Base-by-base conservation (phyloP, 2,888 invertebrate species). In the Machimus atricapillus region DNA sequence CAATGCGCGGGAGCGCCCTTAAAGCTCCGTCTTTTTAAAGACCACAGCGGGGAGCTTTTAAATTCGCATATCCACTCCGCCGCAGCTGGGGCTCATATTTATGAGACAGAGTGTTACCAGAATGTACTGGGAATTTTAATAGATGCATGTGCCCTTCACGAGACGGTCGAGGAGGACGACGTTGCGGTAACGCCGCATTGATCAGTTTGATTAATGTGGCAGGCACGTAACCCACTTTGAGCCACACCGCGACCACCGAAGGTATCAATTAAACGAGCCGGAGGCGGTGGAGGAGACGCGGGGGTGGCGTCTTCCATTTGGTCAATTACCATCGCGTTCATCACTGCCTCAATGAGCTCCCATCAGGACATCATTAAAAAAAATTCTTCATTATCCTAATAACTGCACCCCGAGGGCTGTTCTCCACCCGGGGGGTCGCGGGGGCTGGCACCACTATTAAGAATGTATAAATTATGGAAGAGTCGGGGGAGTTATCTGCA, bases 351-450 rank as follows among this genome's bases (percentile, higher is more conserved):
- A 66, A 73, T 73, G 37, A 58, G 83, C 40, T 37, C 73, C 19
- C 83, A 81, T 83, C 83, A 82, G 82, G 82, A 82, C 43, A 73
- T 83, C 83, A 83, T 83, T 83, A 82, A 66, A 83, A 66, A 83
- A 83, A 83, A 83, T 83, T 66, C 73, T 83, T 46, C 83, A 83
- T 83, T 83, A 83, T 83, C 83, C 83, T 83, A 83, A 83, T 83
- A 83, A 83, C 83, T 40, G 43, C 82, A 37, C 82, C 82, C 82
- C 58, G 1, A 19, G 52, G 52, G 52, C 52, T 37, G 58, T 37
- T 37, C 58, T 14, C 14, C 23, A 19, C 23, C 23, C 37, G 19
- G n/a, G 52, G 52, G 52, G 6, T 46, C 82, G 23, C n/a, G 58
- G 19, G 56, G 37, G 9, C 37, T 66, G 66, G 83, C 66, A 83